Base-by-base conservation (phyloP, 2,113 vertebrate species). In the Periophthalmodon schlosseri region DNA sequence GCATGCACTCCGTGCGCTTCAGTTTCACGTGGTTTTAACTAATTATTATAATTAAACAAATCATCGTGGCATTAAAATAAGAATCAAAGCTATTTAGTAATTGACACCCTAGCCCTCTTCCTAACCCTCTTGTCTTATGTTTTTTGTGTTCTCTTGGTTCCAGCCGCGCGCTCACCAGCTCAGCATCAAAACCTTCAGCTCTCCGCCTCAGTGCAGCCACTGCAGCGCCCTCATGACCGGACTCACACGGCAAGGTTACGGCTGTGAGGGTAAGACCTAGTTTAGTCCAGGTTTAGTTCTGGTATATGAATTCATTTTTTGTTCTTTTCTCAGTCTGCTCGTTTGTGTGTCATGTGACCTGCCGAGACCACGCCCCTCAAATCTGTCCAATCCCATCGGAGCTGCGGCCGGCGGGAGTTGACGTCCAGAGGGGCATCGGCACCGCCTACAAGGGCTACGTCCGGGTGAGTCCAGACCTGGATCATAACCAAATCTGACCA, bases 141-240 rank as follows among this genome's bases (percentile, higher is more conserved):
- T 50, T 7, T 21, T 56, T 16, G 13, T 2, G 13, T 16, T 50
- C 16, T 15, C 16, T 52, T 28, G 28, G 36, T n/a, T 87, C 13
- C 93, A 99, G 98, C 97, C 97, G 1, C 97, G 95, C 93, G 96
- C 97, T 78, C 98, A 99, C 76, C 96, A 97, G 90, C 93, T 99
- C 88, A 96, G 93, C 87, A 95, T 99, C 92, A 99, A 95, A 93
- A 96, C 96, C 0, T 99, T 99, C 91, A 93, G 94, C 80, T 98
- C 96, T 75, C 97, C 98, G 1, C 95, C 96, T 0, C 96, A 98
- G 81, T 99, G 98, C 87, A 95, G 96, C 34, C 97, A 99, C 86
- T 99, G 98, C 89, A 96, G 96, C 18, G 98, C 98, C 1, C 93
- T 99, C 50, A 99, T 99, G 98, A 96, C 98, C 70, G 98, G 98